phyloP scores from a whole-genome alignment of 2,797 vertebrate species.

The Coreius guichenoti region DNA sequence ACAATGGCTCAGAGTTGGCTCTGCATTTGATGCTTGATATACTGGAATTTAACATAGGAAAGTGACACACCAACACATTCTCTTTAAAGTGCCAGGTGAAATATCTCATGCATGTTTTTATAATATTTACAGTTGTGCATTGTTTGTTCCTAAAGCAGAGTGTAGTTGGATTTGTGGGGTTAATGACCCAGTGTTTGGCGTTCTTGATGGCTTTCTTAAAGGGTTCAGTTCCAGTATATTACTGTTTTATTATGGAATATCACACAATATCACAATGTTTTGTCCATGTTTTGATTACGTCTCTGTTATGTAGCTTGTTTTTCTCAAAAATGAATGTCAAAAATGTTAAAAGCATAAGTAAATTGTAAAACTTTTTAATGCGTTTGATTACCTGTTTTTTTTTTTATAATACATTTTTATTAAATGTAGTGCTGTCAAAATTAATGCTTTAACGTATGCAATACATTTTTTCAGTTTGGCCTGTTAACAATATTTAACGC shows the following conservation, averaged over 20 bases:
- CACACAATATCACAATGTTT: too few species aligned
- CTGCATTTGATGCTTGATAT: background rate
- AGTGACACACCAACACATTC: background rate
- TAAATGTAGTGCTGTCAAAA: too few species aligned
- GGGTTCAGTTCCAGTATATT: background rate
- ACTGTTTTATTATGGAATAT: background rate
- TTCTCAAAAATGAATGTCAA: too few species aligned
- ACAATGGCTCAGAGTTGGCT: background rate
- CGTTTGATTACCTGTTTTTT: background rate
- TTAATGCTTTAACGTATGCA: too few species aligned
- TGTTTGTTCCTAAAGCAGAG: background rate
- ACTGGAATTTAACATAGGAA: background rate
- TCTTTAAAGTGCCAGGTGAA: background rate
- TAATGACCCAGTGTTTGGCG: background rate
- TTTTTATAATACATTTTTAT: too few species aligned
- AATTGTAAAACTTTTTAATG: background rate
- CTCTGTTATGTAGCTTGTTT: background rate
- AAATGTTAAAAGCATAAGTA: background rate
- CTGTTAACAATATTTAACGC: too few species aligned
- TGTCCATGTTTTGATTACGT: background rate
- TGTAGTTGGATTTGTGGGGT: background rate
- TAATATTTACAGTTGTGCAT: background rate
- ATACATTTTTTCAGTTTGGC: too few species aligned
- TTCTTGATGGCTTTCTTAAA: background rate
- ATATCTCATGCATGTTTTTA: background rate